These are phyloP conservation scores for Notarius lentiginosus DNA, from an alignment of 2,113 vertebrate species.

Conservation along the genomic window DNA sequence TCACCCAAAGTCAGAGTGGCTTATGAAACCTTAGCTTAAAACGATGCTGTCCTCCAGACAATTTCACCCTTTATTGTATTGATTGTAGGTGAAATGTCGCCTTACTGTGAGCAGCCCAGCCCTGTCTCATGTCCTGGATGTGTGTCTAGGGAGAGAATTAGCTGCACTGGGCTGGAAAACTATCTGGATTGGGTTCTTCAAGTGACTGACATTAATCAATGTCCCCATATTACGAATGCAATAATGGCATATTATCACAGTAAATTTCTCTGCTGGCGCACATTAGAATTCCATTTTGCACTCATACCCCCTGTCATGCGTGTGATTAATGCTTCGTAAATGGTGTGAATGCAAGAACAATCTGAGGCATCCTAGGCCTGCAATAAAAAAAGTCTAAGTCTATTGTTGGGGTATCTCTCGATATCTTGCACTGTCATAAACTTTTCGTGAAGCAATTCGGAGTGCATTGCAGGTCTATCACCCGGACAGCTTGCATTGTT, in stretches of 20 bases:
- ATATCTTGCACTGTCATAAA: slow-evolving; percentile 11
- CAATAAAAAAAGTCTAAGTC: neutral
- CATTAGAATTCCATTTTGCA: slow-evolving; percentile 43
- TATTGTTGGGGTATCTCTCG: neutral
- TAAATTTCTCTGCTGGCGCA: slow-evolving; percentile 41
- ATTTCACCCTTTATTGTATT: slow-evolving; percentile 49
- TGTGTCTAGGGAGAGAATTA: slow-evolving; percentile 47
- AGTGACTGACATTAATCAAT: slow-evolving; percentile 52
- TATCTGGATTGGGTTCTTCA: slow-evolving; percentile 33
- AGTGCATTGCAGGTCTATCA: neutral
- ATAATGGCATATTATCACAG: slow-evolving; percentile 47
- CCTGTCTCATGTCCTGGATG: slow-evolving; percentile 36
- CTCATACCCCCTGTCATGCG: slow-evolving; percentile 5
- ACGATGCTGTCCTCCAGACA: slow-evolving; percentile 23
- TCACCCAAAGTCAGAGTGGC: slow-evolving; percentile 22
- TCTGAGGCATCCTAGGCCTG: neutral
- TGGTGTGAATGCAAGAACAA: slow-evolving; percentile 14
- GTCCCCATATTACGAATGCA: slow-evolving; percentile 49
- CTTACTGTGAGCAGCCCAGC: slow-evolving; percentile 39
- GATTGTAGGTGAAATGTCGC: slow-evolving; percentile 51
- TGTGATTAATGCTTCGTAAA: slow-evolving; percentile 43
- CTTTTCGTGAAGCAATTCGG: neutral
- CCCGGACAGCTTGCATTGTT: slow-evolving; percentile 30
- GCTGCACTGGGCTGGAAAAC: slow-evolving; percentile 39
- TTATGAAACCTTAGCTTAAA: slow-evolving; percentile 52